Base-by-base conservation (phyloP, 92 coral and sea anemone genomes). In the Palythoa grandis region DNA sequence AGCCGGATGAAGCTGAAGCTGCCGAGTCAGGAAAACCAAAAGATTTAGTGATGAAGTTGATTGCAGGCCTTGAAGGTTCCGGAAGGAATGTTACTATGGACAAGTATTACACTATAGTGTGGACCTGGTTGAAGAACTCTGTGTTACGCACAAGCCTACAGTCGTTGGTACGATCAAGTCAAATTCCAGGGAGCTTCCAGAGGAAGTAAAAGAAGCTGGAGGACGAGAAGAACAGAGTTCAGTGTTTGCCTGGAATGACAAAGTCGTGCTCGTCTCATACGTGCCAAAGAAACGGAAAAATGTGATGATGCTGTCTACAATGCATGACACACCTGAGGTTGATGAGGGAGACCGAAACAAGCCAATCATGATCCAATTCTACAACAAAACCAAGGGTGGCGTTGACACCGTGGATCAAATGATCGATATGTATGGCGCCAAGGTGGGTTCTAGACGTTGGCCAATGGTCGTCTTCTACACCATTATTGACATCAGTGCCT, bases 321-420 rank as follows among this genome's bases (percentile, higher is more conserved):
- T 66, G 86, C 74, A 82, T 68, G 73, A 82, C 66, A 73, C 67
- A 37, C 48, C 23, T 47, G 75, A 40, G 52, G 76, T 67, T 57
- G 65, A 57, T 57, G 56, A 82, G 52, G 72, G 67, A 22, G 84
- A 61, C n/a, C 19, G 69, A 63, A 74, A 70, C 70, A 87, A 78
- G 52, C 71, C 86, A 43, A 74, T 77, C 52, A 48, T 43, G 24
- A 77, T 82, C 25, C 71, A 63, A 54, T 66, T 60, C 25, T 82
- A 68, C 54, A 82, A 65, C 76, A 48, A 74, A 70, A 11, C 77
- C 20, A 83, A 83, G 73, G 73, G 86, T 83, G 86, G 86, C 47
- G 57, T 83, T 63, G 86, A 83, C 72, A 83, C 70, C 39, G 65
- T 83, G 39, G 77, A 83, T 66, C 76, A 83, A 74, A 58, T 83